Conservation (phyloP, 2,888 invertebrate genomes). For the Thelaira solivaga region DNA sequence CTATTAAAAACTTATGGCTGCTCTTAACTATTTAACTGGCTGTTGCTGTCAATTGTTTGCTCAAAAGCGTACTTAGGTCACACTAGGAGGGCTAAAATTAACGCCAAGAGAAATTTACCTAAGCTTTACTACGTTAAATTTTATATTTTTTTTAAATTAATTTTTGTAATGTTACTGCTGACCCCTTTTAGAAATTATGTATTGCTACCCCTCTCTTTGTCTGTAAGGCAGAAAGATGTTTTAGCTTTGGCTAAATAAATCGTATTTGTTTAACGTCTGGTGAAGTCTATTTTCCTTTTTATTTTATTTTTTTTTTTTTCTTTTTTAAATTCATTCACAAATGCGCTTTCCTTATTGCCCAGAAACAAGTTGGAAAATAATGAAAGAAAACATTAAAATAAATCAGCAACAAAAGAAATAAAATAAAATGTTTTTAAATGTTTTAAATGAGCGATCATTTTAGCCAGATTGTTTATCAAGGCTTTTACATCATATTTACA, state of each 20-base stretch:
- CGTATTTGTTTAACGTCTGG: conserved; percentile 41
- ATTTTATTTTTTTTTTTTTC: background rate
- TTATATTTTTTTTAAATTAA: too few relatives aligned
- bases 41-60: too few relatives aligned
- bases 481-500: conserved; percentile 63
- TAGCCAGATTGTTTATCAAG: conserved; percentile 61
- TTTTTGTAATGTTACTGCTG: too few relatives aligned
- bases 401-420: background rate
- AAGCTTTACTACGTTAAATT: too few relatives aligned
- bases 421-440: conserved; percentile 22
- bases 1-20: background rate
- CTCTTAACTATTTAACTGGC: too few relatives aligned
- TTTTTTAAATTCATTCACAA: background rate
- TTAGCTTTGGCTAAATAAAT: conserved; percentile 44
- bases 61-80: too few relatives aligned
- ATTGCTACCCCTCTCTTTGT: too few relatives aligned
- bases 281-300: conserved; percentile 24
- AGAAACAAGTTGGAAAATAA: conserved; percentile 28
- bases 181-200: too few relatives aligned
- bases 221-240: too few relatives aligned
- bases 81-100: too few relatives aligned
- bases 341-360: background rate
- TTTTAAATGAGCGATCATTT: conserved; percentile 58
- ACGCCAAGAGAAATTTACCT: too few relatives aligned
- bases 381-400: conserved; percentile 10